phyloP scores from a whole-genome alignment of 2,888 invertebrate genomes.

The Brachypalpus laphriformis region DNA sequence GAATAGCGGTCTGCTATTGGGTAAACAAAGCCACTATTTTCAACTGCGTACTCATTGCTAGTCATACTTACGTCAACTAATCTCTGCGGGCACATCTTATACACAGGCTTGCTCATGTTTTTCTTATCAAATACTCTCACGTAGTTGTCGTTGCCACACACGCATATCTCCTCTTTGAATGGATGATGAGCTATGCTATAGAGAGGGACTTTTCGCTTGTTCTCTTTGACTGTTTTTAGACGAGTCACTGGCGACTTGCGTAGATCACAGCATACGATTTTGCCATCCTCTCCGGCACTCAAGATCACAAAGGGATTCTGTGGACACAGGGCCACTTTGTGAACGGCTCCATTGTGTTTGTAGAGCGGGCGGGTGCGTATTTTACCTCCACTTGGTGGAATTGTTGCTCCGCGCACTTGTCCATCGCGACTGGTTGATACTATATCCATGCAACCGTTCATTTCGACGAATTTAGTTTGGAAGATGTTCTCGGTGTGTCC shows the following conservation, averaged over 20 bases:
- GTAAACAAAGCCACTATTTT: conserved; percentile 6
- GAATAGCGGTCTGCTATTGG: conserved; percentile 76
- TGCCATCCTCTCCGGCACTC: conserved; percentile 95
- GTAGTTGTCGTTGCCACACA: conserved; percentile 91
- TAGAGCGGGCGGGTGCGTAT: conserved; percentile 84
- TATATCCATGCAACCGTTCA: conserved; percentile 89
- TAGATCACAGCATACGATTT: conserved; percentile 92
- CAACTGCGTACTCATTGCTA: background rate
- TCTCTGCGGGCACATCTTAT: conserved; percentile 86
- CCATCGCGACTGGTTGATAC: conserved; percentile 95
- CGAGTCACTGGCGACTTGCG: conserved; percentile 84
- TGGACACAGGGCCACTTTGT: conserved; percentile 91
- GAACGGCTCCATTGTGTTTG: conserved; percentile 90
- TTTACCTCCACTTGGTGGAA: conserved; percentile 84
- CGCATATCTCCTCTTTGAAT: conserved; percentile 89
- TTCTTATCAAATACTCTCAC: conserved; percentile 91
- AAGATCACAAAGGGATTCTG: conserved; percentile 90
- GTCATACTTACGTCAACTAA: conserved; percentile 76
- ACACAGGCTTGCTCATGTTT: conserved; percentile 84
- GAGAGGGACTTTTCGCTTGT: conserved; percentile 87
- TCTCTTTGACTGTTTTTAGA: conserved; percentile 85
- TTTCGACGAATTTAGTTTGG: conserved; percentile 93
- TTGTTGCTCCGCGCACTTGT: conserved; percentile 87
- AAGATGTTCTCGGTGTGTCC: conserved; percentile 95
- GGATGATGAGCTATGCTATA: conserved; percentile 96